Base-by-base conservation (phyloP, 2,113 vertebrate genomes). In the Hippolais icterina region DNA sequence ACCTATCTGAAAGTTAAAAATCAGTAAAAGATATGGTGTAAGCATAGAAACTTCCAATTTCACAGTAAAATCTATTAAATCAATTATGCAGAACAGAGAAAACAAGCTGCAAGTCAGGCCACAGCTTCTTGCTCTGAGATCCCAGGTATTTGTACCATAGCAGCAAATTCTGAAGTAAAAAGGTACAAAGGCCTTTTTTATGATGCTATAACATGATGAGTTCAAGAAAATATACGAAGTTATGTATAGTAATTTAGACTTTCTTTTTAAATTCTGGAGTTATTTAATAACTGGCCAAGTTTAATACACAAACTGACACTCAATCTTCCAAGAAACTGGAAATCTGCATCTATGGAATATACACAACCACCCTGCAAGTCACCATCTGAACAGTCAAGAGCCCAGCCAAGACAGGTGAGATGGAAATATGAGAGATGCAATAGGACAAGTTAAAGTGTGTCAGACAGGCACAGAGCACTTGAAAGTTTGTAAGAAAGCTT, bases 1-100 rank as follows among this genome's bases (percentile, higher is more conserved):
- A 99, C 25, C 96, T 98, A 66, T 99, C 99, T 99, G 98, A 91
- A 99, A 99, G 90, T 95, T 44, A 95, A 93, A 95, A 94, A 92
- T 31, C 84, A 95, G 61, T 56, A 86, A 24, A 31, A 94, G 79
- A 94, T 8, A 89, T 0, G 1, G 41, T 54, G 23, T 87, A 71
- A 95, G 72, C 39, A 96, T 14, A 94, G 61, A 72, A 83, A 92
- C 54, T 70, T 84, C 6, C 7, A 59, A n/a, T 24, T 76, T 35
- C 13, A 79, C 80, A 75, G 15, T 31, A 85, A 77, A 93, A 86
- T 46, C 60, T 92, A 74, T 27, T 39, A 74, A 83, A 89, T 52
- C 46, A 87, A 61, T 31, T 41, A 87, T 14, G 41, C 49, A 79
- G 37, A 53, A 54, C 6, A 70, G 7, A 83, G 25, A 68, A 87